These are phyloP conservation scores for Lagocephalus sceleratus DNA, from an alignment of 2,797 vertebrate genomes.

Conservation along the genomic window DNA sequence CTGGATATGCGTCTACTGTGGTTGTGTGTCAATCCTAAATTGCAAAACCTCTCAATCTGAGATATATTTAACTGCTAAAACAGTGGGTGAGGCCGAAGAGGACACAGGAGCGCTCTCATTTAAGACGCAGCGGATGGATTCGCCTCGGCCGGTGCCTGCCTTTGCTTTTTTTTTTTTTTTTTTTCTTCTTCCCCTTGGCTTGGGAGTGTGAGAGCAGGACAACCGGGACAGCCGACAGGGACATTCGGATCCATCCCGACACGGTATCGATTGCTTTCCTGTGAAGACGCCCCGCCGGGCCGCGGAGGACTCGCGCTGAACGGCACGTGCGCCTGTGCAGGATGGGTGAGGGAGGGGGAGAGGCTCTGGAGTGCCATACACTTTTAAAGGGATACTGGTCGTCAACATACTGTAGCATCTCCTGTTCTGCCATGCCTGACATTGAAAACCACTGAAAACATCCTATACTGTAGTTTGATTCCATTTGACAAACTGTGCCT, in stretches of 20 bases:
- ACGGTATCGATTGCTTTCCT: slow-evolving; percentile 38
- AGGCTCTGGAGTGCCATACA: slow-evolving; percentile 62
- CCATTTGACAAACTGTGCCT: slow-evolving; percentile 73
- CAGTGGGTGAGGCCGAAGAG: slow-evolving; percentile 46
- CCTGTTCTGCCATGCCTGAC: slow-evolving; percentile 54
- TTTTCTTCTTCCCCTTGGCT: slow-evolving; percentile 28
- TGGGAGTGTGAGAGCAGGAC: slow-evolving; percentile 30
- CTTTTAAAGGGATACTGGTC: slow-evolving; percentile 75
- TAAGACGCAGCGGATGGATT: slow-evolving; percentile 41
- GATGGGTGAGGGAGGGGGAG: slow-evolving; percentile 27
- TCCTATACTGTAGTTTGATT: slow-evolving; percentile 76
- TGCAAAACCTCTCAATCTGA: slow-evolving; percentile 53
- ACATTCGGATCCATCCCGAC: slow-evolving; percentile 32
- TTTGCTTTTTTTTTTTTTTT: neutral
- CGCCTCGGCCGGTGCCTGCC: slow-evolving; percentile 5
- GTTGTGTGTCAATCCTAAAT: slow-evolving; percentile 60
- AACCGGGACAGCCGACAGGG: slow-evolving; percentile 36
- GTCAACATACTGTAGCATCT: slow-evolving; percentile 42
- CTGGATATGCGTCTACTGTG: slow-evolving; percentile 77
- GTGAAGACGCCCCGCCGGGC: slow-evolving; percentile 40
- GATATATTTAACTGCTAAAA: slow-evolving; percentile 60
- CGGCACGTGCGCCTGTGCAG: slow-evolving; percentile 2
- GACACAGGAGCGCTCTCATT: slow-evolving; percentile 41
- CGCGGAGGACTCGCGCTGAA: slow-evolving; percentile 32
- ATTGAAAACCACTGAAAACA: slow-evolving; percentile 77